Evolutionary conservation across 2,113 vertebrate species (phyloP).

Genomic region (Psilopsiagon aurifrons): DNA sequence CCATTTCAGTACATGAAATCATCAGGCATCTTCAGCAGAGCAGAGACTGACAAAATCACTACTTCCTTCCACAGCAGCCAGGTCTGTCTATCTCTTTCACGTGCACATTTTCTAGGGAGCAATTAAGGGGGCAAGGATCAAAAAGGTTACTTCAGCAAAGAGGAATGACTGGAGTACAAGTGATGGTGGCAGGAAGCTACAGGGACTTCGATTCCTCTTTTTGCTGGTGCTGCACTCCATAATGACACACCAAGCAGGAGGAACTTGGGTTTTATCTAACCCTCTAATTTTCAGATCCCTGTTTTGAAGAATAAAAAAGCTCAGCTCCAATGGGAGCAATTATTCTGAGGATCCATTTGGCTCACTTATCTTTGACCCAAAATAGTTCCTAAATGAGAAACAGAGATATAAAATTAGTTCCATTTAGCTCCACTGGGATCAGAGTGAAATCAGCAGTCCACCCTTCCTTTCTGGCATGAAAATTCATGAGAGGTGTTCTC

Average conservation of each 20-base stretch:
- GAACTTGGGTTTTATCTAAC: neutral
- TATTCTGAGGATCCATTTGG: neutral
- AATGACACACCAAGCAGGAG: neutral
- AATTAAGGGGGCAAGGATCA: neutral
- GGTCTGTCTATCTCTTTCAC: neutral
- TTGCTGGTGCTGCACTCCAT: neutral
- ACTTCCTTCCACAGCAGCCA: neutral
- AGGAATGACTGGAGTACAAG: neutral
- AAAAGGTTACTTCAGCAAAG: neutral
- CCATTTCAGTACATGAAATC: neutral
- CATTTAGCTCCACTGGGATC: neutral
- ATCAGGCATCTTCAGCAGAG: neutral
- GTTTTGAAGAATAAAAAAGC: neutral
- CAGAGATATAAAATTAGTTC: neutral
- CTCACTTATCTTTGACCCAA: neutral
- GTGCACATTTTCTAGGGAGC: accelerated
- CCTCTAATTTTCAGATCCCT: neutral
- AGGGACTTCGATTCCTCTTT: neutral
- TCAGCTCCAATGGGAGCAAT: neutral
- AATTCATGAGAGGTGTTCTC: neutral
- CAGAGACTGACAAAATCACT: neutral
- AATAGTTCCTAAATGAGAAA: neutral
- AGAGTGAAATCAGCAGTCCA: neutral
- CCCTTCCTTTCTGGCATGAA: constrained; percentile 4
- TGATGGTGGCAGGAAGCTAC: neutral